Conservation (phyloP, 2,888 invertebrate species). For the Stenotaenia linearis region DNA sequence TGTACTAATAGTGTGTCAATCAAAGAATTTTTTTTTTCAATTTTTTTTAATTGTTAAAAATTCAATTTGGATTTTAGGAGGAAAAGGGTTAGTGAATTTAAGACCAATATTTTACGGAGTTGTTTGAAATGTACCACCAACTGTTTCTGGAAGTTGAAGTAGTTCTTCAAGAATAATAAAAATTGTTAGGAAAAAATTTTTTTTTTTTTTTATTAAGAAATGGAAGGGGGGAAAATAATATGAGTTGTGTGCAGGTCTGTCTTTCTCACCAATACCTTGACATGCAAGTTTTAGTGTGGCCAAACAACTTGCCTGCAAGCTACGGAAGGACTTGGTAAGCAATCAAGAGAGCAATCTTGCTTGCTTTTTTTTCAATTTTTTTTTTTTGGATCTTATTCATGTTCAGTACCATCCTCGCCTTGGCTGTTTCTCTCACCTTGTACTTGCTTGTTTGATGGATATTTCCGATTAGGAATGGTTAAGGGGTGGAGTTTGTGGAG, state of each 20-base stretch:
- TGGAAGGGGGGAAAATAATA: not conserved
- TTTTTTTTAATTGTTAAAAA: not conserved
- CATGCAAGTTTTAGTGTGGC: constrained; percentile 26
- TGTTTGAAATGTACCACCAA: not conserved
- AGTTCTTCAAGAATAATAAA: not conserved
- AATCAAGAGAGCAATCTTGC: constrained; percentile 23
- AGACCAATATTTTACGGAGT: not conserved
- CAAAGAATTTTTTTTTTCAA: not conserved
- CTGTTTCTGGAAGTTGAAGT: not conserved
- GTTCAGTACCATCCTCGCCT: not conserved
- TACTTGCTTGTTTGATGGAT: not conserved
- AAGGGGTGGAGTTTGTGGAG: not conserved
- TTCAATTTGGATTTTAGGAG: not conserved
- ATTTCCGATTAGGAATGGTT: not conserved
- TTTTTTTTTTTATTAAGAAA: too few relatives aligned
- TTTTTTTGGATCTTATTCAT: not conserved
- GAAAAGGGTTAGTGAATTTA: not conserved
- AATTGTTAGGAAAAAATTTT: too few relatives aligned
- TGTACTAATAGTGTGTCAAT: constrained; percentile 9
- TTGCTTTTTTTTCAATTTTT: not conserved
- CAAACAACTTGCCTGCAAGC: constrained; percentile 1
- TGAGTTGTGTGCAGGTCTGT: not conserved
- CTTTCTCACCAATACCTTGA: constrained; percentile 21
- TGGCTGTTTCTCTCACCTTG: not conserved
- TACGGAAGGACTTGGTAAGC: constrained; percentile 22